Evolutionary conservation across 2,888 invertebrate genomes (phyloP).

Genomic region (Trimorus sp.): DNA sequence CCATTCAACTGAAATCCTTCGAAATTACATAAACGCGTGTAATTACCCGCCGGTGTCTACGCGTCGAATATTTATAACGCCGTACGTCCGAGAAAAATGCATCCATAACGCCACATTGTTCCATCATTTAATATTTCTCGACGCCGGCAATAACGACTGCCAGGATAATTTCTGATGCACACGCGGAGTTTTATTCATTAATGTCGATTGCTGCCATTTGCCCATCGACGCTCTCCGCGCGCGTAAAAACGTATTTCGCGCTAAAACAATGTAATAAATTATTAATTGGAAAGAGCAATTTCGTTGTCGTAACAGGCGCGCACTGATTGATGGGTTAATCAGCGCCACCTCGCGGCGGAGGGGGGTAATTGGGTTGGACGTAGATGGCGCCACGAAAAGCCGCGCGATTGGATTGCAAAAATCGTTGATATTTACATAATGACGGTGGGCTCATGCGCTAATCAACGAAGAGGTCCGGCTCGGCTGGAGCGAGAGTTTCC

Average conservation of each 20-base stretch:
- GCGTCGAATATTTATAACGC: slow-evolving; percentile 26
- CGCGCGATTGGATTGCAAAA: background rate
- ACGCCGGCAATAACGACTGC: slow-evolving; percentile 23
- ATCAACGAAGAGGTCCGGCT: slow-evolving; percentile 35
- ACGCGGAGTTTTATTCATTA: slow-evolving; percentile 43
- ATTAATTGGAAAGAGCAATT: slow-evolving; percentile 12
- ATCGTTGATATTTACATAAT: slow-evolving; percentile 45
- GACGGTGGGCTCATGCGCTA: slow-evolving; percentile 43
- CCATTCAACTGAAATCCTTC: background rate
- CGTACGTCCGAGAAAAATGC: slow-evolving; percentile 5
- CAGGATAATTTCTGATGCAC: slow-evolving; percentile 39
- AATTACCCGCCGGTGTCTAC: slow-evolving; percentile 22
- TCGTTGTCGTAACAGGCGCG: background rate
- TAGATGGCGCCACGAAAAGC: too few species aligned
- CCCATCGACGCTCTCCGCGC: background rate
- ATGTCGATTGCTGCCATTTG: slow-evolving; percentile 51
- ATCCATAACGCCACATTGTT: slow-evolving; percentile 17
- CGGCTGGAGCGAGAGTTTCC: slow-evolving; percentile 23
- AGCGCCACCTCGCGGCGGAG: background rate
- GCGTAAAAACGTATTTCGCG: background rate
- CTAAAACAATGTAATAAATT: slow-evolving; percentile 2
- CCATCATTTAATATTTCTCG: slow-evolving; percentile 29
- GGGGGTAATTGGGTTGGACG: background rate
- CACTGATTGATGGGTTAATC: background rate
- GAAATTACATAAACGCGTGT: slow-evolving; percentile 30